Percentiles rank a stretch among this genome's conserved stretches.
phyloP scores from a whole-genome alignment of 2,888 invertebrate species.

The Sminthurinus aureus region DNA sequence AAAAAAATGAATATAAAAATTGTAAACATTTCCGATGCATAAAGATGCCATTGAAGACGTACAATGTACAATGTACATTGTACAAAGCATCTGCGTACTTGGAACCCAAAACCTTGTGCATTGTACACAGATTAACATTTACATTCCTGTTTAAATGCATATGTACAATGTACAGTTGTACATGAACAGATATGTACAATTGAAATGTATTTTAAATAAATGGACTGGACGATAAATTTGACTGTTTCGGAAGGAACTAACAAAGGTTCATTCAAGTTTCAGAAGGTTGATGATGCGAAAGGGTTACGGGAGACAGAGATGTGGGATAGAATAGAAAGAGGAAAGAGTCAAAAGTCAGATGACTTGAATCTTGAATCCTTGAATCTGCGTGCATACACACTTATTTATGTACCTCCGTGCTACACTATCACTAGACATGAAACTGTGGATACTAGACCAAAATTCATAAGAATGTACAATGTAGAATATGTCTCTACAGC shows the following conservation, averaged over 20 bases:
- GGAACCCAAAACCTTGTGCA: too few species aligned
- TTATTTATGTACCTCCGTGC: neutral
- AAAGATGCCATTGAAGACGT: too few species aligned
- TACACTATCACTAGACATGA: neutral
- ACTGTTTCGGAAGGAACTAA: slow-evolving; percentile 33
- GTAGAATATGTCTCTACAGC: too few species aligned
- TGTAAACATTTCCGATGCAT: too few species aligned
- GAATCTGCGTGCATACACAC: neutral
- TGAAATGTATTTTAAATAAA: neutral
- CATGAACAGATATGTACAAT: neutral
- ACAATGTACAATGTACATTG: too few species aligned
- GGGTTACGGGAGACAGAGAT: slow-evolving; percentile 26
- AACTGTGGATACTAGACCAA: neutral
- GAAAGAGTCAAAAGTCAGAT: too few species aligned
- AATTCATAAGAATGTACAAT: too few species aligned
- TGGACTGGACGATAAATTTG: slow-evolving; percentile 19
- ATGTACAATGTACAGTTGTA: too few species aligned
- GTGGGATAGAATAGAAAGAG: slow-evolving; percentile 31
- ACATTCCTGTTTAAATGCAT: neutral
- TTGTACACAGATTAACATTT: too few species aligned
- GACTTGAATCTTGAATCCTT: too few species aligned
- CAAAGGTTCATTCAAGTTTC: slow-evolving; percentile 30
- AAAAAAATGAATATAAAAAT: too few species aligned
- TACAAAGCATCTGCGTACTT: too few species aligned
- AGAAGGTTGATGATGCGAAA: slow-evolving; percentile 35